These are phyloP conservation scores for Prionace glauca DNA, from an alignment of 2,797 vertebrate species.

Conservation along the genomic window DNA sequence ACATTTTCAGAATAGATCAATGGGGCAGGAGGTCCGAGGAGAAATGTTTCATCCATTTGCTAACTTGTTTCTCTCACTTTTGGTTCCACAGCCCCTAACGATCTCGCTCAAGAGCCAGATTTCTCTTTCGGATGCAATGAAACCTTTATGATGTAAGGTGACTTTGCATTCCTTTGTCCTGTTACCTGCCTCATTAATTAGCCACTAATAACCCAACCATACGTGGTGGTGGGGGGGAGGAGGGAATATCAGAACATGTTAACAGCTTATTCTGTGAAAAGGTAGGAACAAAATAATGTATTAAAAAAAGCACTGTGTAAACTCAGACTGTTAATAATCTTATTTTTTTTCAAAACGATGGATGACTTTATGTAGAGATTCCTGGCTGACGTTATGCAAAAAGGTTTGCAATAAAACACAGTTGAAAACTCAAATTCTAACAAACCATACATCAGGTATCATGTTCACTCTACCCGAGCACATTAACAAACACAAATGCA, in stretches of 20 bases:
- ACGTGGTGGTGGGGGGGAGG: too few species aligned
- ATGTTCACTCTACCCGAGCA: too few species aligned
- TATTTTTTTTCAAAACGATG: too few species aligned
- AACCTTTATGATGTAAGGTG: background rate
- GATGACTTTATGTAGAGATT: background rate
- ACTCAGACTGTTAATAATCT: background rate
- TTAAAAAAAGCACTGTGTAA: background rate
- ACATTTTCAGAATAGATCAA: background rate
- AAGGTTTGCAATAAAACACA: background rate
- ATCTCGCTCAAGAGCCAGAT: too few species aligned
- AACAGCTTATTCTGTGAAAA: background rate
- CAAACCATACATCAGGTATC: background rate
- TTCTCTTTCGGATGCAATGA: background rate
- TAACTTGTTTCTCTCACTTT: background rate
- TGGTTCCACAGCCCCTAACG: background rate
- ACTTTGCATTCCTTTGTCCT: background rate
- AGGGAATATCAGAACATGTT: background rate
- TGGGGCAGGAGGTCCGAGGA: background rate
- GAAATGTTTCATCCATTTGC: background rate
- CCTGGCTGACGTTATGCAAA: background rate
- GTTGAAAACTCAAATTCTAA: background rate
- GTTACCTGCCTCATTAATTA: background rate
- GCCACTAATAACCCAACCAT: background rate
- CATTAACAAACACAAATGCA: too few species aligned
- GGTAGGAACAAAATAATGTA: background rate